Conservation (phyloP, 2,888 invertebrate genomes). For the Apantesis nais region DNA sequence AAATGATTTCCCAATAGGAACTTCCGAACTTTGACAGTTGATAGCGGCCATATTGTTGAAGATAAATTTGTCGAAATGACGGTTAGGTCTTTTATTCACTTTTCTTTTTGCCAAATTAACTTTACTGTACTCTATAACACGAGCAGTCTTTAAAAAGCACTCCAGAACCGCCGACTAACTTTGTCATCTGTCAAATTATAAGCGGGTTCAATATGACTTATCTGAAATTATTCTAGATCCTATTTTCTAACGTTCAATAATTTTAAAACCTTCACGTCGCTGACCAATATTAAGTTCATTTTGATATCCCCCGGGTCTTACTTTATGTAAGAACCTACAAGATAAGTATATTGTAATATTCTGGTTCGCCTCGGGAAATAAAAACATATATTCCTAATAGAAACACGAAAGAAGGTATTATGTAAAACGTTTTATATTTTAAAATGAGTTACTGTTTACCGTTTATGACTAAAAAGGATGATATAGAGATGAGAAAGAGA, state of each 20-base stretch:
- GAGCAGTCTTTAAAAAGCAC: no score
- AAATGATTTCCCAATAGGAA: not conserved
- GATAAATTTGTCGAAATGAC: not conserved
- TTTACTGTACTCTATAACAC: no score
- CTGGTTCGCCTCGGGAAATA: not conserved
- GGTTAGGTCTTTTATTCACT: not conserved
- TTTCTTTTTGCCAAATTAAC: not conserved
- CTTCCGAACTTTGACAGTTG: not conserved
- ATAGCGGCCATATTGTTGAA: not conserved
- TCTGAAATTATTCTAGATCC: no score
- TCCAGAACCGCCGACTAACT: not conserved
- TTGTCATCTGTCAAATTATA: no score
- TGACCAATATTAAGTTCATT: not conserved
- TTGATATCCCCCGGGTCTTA: not conserved
- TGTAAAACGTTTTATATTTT: not conserved
- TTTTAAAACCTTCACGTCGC: not conserved
- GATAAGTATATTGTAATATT: not conserved
- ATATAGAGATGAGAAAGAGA: not conserved
- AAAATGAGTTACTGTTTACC: not conserved
- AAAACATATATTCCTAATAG: not conserved
- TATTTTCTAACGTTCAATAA: no score
- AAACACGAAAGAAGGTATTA: not conserved
- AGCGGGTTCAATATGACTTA: no score
- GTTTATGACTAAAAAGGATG: not conserved
- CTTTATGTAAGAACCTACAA: slow-evolving; percentile 1